phyloP scores from a whole-genome alignment of 2,113 vertebrate genomes.

The Amblyornis subalaris region DNA sequence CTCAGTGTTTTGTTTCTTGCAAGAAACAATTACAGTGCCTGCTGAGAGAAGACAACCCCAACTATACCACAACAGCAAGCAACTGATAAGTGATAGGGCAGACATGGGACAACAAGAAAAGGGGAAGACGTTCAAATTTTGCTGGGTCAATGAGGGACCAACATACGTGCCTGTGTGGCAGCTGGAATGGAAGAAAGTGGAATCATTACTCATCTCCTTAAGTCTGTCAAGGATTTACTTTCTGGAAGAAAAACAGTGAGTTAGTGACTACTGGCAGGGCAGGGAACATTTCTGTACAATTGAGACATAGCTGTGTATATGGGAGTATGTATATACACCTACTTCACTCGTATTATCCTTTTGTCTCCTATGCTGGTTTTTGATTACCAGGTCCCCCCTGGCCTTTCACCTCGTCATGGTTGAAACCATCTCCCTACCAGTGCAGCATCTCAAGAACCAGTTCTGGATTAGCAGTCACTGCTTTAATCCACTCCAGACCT shows the following conservation, averaged over 20 bases:
- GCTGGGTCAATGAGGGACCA: neutral
- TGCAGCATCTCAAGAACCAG: neutral
- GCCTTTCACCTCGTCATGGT: fast-evolving
- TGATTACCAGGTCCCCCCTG: neutral
- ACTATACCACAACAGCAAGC: neutral
- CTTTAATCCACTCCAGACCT: neutral
- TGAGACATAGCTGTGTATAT: neutral
- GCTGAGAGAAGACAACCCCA: neutral
- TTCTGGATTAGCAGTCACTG: neutral
- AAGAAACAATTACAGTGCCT: neutral
- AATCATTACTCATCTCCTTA: conserved; percentile 1
- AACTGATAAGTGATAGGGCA: neutral
- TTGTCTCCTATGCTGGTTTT: neutral
- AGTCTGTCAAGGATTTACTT: conserved; percentile 34
- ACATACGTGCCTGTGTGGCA: fast-evolving
- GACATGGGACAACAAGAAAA: neutral
- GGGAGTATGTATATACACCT: neutral
- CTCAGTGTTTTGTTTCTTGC: neutral
- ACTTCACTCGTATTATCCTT: neutral
- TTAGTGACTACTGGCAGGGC: neutral
- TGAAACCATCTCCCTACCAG: neutral
- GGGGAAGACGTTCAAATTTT: neutral
- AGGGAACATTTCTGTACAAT: neutral
- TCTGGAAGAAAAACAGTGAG: conserved; percentile 2
- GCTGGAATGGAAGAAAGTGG: neutral